Conservation (phyloP, 2,113 vertebrate genomes). For the Hydrolagus affinis region DNA sequence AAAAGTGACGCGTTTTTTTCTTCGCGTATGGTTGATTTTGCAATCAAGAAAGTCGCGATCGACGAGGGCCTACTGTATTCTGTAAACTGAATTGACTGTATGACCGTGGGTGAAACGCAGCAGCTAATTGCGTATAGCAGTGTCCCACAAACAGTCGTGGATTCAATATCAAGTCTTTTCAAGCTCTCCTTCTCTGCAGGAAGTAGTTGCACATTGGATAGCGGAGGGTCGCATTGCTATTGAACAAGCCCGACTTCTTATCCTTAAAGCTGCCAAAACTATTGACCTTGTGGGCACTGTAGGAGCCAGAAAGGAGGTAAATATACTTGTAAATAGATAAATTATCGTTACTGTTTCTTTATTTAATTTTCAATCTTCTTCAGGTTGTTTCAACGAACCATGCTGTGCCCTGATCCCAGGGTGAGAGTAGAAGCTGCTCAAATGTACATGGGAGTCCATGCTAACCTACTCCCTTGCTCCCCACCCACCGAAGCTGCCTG, state of each 20-base stretch:
- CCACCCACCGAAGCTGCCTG: neutral
- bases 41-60: no score
- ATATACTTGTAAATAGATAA: neutral
- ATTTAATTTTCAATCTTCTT: neutral
- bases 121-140: no score
- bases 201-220: constrained; percentile 85
- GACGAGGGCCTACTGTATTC: no score
- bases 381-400: neutral
- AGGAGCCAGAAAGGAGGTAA: constrained; percentile 77
- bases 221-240: constrained; percentile 80
- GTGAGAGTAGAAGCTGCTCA: no score
- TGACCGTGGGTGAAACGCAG: no score
- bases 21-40: no score
- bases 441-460: neutral
- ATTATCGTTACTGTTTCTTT: no score
- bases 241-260: constrained; percentile 76
- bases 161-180: neutral
- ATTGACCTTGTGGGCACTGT: constrained; percentile 62
- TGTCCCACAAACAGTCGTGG: no score
- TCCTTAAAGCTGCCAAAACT: constrained; percentile 64
- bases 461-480: neutral
- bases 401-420: neutral
- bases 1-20: no score
- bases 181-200: constrained; percentile 49
- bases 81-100: no score